phyloP scores from a whole-genome alignment of 2,888 invertebrate species.

The Drosophila crucigera region DNA sequence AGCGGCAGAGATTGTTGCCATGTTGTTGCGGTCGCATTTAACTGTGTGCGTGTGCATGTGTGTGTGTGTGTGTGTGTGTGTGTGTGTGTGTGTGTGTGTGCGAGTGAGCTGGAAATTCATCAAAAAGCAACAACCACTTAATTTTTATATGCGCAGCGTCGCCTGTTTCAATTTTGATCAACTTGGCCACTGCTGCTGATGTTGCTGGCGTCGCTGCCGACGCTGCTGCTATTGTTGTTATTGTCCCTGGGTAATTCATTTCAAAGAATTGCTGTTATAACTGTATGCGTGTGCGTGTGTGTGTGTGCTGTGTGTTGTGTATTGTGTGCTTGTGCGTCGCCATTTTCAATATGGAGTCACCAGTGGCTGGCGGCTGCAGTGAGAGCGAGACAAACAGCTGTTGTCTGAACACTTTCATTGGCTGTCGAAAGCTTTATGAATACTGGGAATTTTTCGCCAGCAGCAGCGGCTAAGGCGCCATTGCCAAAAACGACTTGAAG shows the following conservation, averaged over 20 bases:
- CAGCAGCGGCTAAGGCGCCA: conserved; percentile 56
- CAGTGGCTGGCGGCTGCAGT: conserved; percentile 16
- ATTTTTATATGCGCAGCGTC: conserved; percentile 76
- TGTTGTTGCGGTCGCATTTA: conserved; percentile 63
- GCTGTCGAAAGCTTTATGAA: conserved; percentile 55
- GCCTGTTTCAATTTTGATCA: conserved; percentile 79
- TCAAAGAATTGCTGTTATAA: conserved; percentile 53
- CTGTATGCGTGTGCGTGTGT: conserved; percentile 5
- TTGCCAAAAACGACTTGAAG: conserved; percentile 76
- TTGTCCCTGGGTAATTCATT: conserved; percentile 62
- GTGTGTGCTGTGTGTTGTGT: conserved; percentile 6
- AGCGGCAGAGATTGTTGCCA: conserved; percentile 81
- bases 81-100: conserved; percentile 38
- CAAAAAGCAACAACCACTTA: conserved; percentile 79
- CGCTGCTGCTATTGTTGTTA: conserved; percentile 8
- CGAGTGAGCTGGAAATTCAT: conserved; percentile 83
- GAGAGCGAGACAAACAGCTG: conserved; percentile 60
- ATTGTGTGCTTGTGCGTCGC: conserved; percentile 38
- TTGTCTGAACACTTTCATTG: conserved; percentile 47
- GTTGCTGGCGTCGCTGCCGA: conserved; percentile 14
- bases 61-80: background rate
- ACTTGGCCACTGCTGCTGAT: conserved; percentile 51
- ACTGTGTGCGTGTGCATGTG: background rate
- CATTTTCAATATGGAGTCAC: conserved; percentile 75
- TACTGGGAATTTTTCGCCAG: conserved; percentile 71